A percentile compares a stretch with the other conserved stretches of the same genome.
phyloP scores from a whole-genome alignment of 2,888 invertebrate species.

The Hylaea fasciaria region DNA sequence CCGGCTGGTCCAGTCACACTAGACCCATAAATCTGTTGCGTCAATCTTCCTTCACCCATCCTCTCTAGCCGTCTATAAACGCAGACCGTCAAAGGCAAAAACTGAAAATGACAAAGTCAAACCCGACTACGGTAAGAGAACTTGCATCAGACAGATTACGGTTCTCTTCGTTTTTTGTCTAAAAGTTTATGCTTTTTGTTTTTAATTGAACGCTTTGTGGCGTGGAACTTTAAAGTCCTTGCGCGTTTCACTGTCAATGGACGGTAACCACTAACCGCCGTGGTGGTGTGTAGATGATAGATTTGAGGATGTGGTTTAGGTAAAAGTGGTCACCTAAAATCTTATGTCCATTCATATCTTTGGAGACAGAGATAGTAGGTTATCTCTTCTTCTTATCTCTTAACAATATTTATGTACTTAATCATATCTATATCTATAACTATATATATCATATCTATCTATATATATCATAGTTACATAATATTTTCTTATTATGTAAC shows the following conservation, averaged over 20 bases:
- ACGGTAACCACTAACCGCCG: neutral
- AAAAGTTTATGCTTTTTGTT: conserved; percentile 55
- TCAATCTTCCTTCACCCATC: no score
- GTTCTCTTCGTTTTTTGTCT: conserved; percentile 55
- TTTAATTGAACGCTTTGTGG: conserved; percentile 74
- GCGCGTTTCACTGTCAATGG: conserved; percentile 49
- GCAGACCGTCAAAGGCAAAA: conserved; percentile 35
- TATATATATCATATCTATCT: no score
- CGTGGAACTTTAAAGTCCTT: conserved; percentile 55
- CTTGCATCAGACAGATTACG: conserved; percentile 61
- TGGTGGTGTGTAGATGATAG: neutral
- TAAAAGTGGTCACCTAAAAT: no score
- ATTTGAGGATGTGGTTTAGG: conserved; percentile 2
- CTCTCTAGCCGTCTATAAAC: neutral
- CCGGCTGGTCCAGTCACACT: no score
- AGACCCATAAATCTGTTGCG: no score
- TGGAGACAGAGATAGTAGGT: no score
- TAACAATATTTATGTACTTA: no score
- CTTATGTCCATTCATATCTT: no score
- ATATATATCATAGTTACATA: no score
- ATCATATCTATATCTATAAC: no score
- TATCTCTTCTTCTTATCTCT: no score
- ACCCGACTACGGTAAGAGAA: conserved; percentile 50
- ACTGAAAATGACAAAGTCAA: conserved; percentile 48
- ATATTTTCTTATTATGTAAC: no score